phyloP scores from a whole-genome alignment of 2,888 invertebrate genomes.

The Diarsia rubi region DNA sequence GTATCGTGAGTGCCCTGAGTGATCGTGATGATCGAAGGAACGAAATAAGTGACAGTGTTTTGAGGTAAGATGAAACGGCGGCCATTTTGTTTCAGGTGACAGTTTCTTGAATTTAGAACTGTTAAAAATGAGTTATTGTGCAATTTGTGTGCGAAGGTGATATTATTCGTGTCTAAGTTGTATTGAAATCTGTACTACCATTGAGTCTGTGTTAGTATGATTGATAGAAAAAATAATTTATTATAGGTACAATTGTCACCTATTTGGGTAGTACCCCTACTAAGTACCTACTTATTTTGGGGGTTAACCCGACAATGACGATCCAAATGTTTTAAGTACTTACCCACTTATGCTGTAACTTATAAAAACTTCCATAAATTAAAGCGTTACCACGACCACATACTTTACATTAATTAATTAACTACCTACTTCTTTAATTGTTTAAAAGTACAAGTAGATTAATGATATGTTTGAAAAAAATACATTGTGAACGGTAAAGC shows the following conservation, averaged over 20 bases:
- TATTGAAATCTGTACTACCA: background rate
- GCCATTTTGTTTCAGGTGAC: slow-evolving; percentile 3
- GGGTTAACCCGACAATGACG: background rate
- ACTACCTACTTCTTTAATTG: no score
- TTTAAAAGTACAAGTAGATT: background rate
- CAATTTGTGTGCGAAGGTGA: background rate
- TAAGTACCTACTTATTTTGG: background rate
- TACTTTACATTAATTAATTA: no score
- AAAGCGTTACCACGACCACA: background rate
- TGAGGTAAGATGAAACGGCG: background rate
- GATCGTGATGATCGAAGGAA: slow-evolving; percentile 55
- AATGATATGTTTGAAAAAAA: background rate
- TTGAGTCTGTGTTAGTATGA: background rate
- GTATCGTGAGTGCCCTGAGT: slow-evolving; percentile 70
- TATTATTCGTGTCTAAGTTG: background rate
- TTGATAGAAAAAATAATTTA: background rate
- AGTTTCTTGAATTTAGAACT: background rate
- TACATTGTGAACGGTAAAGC: background rate
- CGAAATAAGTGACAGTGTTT: slow-evolving; percentile 55
- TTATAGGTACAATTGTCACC: background rate
- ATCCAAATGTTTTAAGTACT: background rate
- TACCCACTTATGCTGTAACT: background rate
- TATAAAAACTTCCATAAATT: slow-evolving; percentile 1
- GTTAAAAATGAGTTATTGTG: background rate
- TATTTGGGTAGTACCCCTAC: background rate